Evolutionary conservation across 2,888 invertebrate genomes (phyloP).

Genomic region (Mesochorus sp.): DNA sequence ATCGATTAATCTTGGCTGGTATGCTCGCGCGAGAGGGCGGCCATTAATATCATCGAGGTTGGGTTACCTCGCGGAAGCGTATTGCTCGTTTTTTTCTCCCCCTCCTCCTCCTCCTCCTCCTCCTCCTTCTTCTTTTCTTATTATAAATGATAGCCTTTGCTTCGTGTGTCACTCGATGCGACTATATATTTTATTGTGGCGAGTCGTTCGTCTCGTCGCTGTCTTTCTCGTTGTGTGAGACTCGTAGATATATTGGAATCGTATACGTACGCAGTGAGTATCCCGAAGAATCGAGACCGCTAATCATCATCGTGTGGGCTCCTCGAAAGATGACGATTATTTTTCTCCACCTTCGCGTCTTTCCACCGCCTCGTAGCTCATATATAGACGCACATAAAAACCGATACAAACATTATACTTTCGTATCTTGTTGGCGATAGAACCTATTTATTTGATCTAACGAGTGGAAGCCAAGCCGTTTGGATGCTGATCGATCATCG

Average conservation of each 20-base stretch:
- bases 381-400: neutral
- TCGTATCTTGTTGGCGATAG: conserved; percentile 2
- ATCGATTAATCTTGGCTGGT: conserved; percentile 76
- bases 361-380: conserved; percentile 12
- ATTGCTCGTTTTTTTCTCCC: too few species aligned
- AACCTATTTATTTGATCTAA: conserved; percentile 23
- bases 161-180: conserved; percentile 70
- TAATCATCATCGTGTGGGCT: conserved; percentile 47
- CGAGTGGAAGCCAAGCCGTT: conserved; percentile 6
- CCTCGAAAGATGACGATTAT: conserved; percentile 41
- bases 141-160: conserved; percentile 73
- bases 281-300: conserved; percentile 31
- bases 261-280: conserved; percentile 1
- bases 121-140: neutral
- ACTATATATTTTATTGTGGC: conserved; percentile 74
- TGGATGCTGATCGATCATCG: conserved; percentile 22
- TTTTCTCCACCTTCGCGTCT: conserved; percentile 24
- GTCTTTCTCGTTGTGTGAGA: conserved; percentile 13
- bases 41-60: conserved; percentile 74
- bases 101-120: conserved; percentile 51
- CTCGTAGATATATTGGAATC: neutral
- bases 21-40: conserved; percentile 60
- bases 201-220: conserved; percentile 1
- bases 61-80: conserved; percentile 70
- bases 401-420: neutral